Evolutionary conservation across 2,888 invertebrate genomes (phyloP).

Genomic region (Tortricodes alternella): DNA sequence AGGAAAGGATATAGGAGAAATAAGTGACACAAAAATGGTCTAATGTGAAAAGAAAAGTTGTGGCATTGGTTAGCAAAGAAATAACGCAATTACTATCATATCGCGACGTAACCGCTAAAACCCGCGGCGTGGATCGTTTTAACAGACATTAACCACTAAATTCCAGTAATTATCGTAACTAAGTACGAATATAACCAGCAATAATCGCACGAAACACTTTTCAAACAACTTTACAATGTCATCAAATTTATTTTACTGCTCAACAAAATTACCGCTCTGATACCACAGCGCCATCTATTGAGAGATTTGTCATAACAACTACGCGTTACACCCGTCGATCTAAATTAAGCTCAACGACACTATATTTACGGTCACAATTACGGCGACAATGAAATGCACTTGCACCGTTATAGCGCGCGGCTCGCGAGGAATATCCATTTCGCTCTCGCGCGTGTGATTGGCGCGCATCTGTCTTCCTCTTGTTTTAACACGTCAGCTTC

Average conservation of each 20-base stretch:
- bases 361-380: constrained; percentile 65
- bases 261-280: constrained; percentile 25
- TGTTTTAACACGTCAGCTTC: constrained; percentile 71
- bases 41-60: background rate
- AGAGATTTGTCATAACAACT: constrained; percentile 42
- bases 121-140: constrained; percentile 7
- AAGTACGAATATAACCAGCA: constrained; percentile 28
- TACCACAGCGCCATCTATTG: constrained; percentile 36
- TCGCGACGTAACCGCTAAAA: background rate
- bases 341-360: constrained; percentile 55
- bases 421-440: constrained; percentile 61
- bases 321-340: constrained; percentile 35
- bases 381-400: constrained; percentile 61
- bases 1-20: background rate
- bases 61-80: background rate
- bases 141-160: constrained; percentile 25
- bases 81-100: background rate
- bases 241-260: constrained; percentile 31
- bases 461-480: constrained; percentile 63
- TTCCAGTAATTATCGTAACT: constrained; percentile 26
- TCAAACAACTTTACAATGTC: constrained; percentile 32
- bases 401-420: constrained; percentile 60
- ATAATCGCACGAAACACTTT: constrained; percentile 30
- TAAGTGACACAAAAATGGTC: background rate
- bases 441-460: constrained; percentile 57